These are phyloP conservation scores for Zapus hudsonius DNA, from an alignment of 2,113 vertebrate genomes.

Conservation along the genomic window DNA sequence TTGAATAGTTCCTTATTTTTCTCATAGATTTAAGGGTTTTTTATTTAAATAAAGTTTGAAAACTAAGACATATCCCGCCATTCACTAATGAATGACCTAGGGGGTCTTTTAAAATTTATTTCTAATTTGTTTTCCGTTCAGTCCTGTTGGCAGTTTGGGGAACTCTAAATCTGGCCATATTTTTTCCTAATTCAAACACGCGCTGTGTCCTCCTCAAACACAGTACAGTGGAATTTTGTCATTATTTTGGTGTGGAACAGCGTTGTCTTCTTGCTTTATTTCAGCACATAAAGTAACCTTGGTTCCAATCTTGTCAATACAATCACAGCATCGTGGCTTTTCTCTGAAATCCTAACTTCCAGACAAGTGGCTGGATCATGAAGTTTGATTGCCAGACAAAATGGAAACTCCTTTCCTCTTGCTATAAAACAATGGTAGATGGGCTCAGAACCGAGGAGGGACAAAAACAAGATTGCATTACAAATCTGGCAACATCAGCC, in stretches of 20 bases:
- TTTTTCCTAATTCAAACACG: neutral
- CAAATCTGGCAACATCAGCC: constrained; percentile 87
- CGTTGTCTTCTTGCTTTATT: constrained; percentile 38
- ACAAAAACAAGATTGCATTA: constrained; percentile 85
- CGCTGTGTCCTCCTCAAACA: neutral
- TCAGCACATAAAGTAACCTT: neutral
- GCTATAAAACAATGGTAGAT: constrained; percentile 73
- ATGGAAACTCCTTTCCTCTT: constrained; percentile 72
- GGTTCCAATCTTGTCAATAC: constrained; percentile 9
- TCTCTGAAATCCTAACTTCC: constrained; percentile 43
- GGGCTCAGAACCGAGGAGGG: constrained; percentile 77
- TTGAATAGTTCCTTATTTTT: constrained; percentile 39
- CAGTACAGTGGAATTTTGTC: neutral
- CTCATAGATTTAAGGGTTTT: neutral
- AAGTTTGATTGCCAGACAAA: constrained; percentile 65
- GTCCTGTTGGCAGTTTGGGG: constrained; percentile 1
- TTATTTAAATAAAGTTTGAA: constrained; percentile 28
- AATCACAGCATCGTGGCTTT: constrained; percentile 49
- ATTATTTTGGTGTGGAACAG: neutral
- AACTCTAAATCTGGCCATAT: neutral
- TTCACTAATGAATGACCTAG: constrained; percentile 39
- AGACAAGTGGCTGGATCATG: constrained; percentile 59
- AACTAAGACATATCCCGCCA: neutral
- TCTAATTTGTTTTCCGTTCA: constrained; percentile 53
- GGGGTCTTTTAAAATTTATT: neutral